Evolutionary conservation across 1,140 invertebrate genomes (phyloP).

Genomic region (Leptinotarsa texana): DNA sequence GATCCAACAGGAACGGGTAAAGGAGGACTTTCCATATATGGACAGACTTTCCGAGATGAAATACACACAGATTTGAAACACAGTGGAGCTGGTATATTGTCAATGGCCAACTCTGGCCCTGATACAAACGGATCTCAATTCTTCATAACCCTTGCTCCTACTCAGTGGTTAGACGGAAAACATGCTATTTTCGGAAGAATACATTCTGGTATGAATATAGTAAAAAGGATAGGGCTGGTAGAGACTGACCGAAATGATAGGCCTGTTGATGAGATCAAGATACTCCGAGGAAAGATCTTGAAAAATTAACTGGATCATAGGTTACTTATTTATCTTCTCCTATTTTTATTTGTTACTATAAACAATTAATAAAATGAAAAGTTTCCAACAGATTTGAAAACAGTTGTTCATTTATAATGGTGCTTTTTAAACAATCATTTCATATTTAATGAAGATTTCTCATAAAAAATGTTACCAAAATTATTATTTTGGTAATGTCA

Average conservation of each 20-base stretch:
- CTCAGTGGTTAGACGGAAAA: conserved; percentile 97
- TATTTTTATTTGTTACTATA: too few species aligned
- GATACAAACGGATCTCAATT: conserved; percentile 98
- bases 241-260: conserved; percentile 90
- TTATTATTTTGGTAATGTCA: too few species aligned
- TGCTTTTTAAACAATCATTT: too few species aligned
- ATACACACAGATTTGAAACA: conserved; percentile 93
- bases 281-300: conserved; percentile 72
- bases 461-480: too few species aligned
- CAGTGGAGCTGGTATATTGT: conserved; percentile 75
- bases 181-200: conserved; percentile 95
- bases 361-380: too few species aligned
- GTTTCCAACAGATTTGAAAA: too few species aligned
- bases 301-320: conserved; percentile 52
- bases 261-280: conserved; percentile 88
- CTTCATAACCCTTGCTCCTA: conserved; percentile 95
- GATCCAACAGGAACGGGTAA: conserved; percentile 92
- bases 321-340: too few species aligned
- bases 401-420: too few species aligned
- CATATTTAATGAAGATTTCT: too few species aligned
- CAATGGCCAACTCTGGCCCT: conserved; percentile 88
- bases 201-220: conserved; percentile 83
- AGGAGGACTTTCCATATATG: conserved; percentile 96
- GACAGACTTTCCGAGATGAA: conserved; percentile 93
- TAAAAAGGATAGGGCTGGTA: conserved; percentile 89